Percentiles rank a stretch among this genome's conserved stretches.
Evolutionary conservation across 2,113 vertebrate species (phyloP).

Genomic region (Redunca redunca): DNA sequence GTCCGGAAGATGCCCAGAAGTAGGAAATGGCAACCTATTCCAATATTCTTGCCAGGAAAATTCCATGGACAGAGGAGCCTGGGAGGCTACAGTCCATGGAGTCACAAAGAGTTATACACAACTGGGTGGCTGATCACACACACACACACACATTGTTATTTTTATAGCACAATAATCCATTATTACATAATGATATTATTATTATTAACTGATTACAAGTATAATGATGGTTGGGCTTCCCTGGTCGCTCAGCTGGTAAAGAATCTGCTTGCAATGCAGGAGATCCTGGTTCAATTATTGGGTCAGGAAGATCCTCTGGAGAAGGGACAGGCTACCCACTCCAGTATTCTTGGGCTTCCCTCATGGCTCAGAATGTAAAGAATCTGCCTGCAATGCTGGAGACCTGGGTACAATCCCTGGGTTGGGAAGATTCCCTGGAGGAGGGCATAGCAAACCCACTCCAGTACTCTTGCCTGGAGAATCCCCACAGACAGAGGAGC

Average conservation of each 20-base stretch:
- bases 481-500: not conserved
- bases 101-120: no score
- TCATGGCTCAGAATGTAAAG: not conserved
- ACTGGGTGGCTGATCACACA: no score
- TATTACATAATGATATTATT: not conserved
- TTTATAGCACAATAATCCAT: not conserved
- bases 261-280: not conserved
- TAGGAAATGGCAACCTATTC: not conserved
- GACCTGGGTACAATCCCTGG: not conserved
- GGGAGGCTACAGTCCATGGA: no score
- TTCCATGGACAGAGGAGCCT: no score
- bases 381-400: not conserved
- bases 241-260: not conserved
- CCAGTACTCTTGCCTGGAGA: not conserved
- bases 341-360: not conserved
- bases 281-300: not conserved
- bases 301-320: not conserved
- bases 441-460: not conserved
- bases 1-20: not conserved
- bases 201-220: not conserved
- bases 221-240: not conserved
- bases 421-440: not conserved
- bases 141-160: not conserved
- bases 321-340: not conserved
- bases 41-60: no score